phyloP scores from a whole-genome alignment of 2,797 vertebrate species.

The Pitangus sulphuratus region DNA sequence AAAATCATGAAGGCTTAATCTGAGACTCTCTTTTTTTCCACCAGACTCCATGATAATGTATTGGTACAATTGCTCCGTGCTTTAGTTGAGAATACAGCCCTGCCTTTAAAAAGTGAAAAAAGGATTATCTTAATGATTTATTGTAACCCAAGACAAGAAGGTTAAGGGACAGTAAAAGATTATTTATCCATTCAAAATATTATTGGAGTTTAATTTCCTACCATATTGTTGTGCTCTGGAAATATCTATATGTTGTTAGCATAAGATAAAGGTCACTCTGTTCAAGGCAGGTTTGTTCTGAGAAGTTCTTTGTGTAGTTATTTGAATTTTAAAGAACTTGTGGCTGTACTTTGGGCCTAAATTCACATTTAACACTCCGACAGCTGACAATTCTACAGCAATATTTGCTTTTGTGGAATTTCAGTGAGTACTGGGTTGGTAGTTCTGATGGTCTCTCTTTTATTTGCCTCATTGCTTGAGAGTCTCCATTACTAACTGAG shows the following conservation, averaged over 20 bases:
- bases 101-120: neutral
- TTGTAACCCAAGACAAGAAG: neutral
- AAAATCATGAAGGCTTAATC: neutral
- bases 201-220: neutral
- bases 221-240: neutral
- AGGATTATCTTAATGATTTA: neutral
- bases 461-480: neutral
- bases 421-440: neutral
- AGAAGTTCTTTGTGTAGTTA: neutral
- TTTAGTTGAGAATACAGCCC: neutral
- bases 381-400: neutral
- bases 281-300: neutral
- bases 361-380: neutral
- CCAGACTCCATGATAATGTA: no score
- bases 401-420: neutral
- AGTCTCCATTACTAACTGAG: neutral
- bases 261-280: neutral
- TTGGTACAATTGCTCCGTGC: rapidly evolving
- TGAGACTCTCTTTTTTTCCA: rapidly evolving
- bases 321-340: neutral
- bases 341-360: neutral
- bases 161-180: neutral
- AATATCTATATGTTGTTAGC: neutral
- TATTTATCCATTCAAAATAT: neutral
- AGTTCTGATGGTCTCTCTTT: neutral